These are phyloP conservation scores for Theristicus caerulescens DNA, from an alignment of 2,113 vertebrate species.

Conservation along the genomic window DNA sequence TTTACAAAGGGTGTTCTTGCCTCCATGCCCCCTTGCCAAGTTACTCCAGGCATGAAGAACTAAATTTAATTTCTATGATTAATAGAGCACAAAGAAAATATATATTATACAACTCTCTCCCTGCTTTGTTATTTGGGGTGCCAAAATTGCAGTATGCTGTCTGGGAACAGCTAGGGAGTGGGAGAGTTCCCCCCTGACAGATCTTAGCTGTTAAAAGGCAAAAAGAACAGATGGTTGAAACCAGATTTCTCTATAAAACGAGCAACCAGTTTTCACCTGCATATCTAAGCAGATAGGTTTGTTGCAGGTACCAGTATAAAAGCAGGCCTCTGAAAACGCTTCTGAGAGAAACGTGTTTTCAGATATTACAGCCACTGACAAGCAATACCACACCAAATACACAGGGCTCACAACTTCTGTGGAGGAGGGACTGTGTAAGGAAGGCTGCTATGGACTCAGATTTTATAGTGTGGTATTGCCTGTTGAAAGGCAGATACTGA, in stretches of 20 bases:
- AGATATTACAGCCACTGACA: background rate
- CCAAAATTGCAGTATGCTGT: background rate
- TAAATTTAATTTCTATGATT: background rate
- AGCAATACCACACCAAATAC: background rate
- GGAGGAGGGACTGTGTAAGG: too few species aligned
- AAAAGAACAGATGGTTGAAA: conserved; percentile 7
- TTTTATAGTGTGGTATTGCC: background rate
- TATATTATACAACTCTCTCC: background rate
- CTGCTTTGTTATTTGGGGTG: background rate
- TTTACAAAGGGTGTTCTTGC: background rate
- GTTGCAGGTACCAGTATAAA: background rate
- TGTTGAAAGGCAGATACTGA: background rate
- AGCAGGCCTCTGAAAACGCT: background rate
- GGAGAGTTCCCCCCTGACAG: background rate
- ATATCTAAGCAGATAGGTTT: background rate
- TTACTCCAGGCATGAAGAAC: background rate
- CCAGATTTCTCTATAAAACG: background rate
- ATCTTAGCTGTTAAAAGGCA: background rate
- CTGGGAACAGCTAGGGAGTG: background rate
- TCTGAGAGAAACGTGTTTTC: background rate
- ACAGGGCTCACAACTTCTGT: background rate
- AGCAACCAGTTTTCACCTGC: background rate
- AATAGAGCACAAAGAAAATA: background rate
- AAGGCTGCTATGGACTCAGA: background rate
- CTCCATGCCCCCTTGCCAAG: background rate